Evolutionary conservation across 2,888 invertebrate genomes (phyloP).

Genomic region (Phrixothrix hirtus): DNA sequence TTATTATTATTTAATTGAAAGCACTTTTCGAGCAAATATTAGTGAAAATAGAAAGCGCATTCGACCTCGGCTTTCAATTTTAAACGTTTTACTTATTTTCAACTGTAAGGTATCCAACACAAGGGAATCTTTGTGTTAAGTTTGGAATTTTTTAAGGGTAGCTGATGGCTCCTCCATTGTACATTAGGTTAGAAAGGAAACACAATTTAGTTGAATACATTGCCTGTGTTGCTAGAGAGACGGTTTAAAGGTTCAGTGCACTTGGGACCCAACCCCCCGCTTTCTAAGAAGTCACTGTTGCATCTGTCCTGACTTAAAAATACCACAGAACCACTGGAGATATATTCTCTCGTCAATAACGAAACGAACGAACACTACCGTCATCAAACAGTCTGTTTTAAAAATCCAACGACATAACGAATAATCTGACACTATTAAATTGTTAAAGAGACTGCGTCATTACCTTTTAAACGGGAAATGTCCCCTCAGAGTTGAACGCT

Average conservation of each 20-base stretch:
- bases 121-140: constrained; percentile 23
- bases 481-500: constrained; percentile 29
- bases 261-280: constrained; percentile 34
- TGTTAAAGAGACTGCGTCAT: constrained; percentile 20
- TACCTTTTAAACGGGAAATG: constrained; percentile 25
- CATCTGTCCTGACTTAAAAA: constrained; percentile 38
- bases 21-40: background rate
- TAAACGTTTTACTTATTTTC: constrained; percentile 6
- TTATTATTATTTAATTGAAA: background rate
- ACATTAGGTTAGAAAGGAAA: constrained; percentile 31
- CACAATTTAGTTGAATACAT: constrained; percentile 35
- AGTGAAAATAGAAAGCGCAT: background rate
- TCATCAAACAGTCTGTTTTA: too few relatives aligned
- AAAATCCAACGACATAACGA: constrained; percentile 15
- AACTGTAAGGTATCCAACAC: constrained; percentile 10
- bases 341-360: constrained; percentile 29
- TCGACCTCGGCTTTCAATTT: constrained; percentile 3
- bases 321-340: constrained; percentile 33
- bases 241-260: constrained; percentile 38
- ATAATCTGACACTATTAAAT: constrained; percentile 22
- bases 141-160: constrained; percentile 30
- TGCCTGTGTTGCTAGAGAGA: constrained; percentile 25
- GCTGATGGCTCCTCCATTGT: constrained; percentile 31
- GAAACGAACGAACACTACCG: constrained; percentile 7
- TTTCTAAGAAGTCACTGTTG: constrained; percentile 41